Evolutionary conservation across 2,888 invertebrate genomes (phyloP), one percentile per base, ranked within the genome.

Genomic region (Eupithecia pulchellata): DNA sequence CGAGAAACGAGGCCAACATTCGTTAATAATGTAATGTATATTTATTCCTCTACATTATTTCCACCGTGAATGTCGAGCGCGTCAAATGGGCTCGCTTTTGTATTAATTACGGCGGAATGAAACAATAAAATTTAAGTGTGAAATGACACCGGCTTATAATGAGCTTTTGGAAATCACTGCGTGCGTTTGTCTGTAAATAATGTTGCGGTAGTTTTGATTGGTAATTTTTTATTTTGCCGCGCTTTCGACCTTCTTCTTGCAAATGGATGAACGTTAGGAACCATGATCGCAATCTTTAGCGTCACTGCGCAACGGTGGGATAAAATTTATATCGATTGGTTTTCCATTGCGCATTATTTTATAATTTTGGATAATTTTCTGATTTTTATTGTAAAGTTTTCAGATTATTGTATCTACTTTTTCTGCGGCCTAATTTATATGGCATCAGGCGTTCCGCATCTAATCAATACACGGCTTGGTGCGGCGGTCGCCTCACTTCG

Each of bases 21-120:
- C 91, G 93, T 93, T 94, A 93, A 94, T 93, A 93, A 93, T 92
- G 92, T 93, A 93, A 93, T 92, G 91, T 92, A 91, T 93, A 92
- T 93, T 92, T 92, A 92, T 92, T 93, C 90, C 86, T 91, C 87
- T 90, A 91, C 90, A 89, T 92, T 92, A 92, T 89, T 92, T 75
- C 87, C 82, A 85, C 82, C 82, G 84, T 86, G 82, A 83, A 87
- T 86, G 87, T 88, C 86, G 87, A 87, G 83, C 86, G 85, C 84
- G 86, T 86, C 83, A 87, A 89, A 87, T 89, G 84, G 83, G 79
- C 82, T 85, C 78, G 83, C 82, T 84, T 88, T 89, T 83, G 85
- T 86, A 85, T 84, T 88, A 87, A 84, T 84, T 85, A 83, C 77
- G 74, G 36, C 74, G 71, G 77, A 82, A 79, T 80, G 75, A 78